These are phyloP conservation scores for Crypturellus undulatus DNA, from an alignment of 2,113 vertebrate species.

Conservation along the genomic window DNA sequence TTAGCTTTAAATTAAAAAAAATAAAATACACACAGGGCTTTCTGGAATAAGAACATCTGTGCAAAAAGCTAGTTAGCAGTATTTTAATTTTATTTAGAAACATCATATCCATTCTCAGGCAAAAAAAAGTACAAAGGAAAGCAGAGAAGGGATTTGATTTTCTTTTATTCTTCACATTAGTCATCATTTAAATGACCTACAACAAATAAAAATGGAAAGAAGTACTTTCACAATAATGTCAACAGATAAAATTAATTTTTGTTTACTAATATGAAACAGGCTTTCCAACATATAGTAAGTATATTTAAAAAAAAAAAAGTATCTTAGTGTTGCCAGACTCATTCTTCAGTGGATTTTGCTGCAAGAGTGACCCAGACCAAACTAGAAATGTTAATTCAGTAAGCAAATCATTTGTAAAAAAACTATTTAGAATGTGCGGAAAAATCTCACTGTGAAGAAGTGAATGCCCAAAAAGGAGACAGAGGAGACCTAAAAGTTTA, in stretches of 20 bases:
- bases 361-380: not conserved
- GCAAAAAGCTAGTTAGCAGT: not conserved
- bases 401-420: not conserved
- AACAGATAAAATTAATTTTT: not conserved
- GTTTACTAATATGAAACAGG: not conserved
- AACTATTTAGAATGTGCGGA: not conserved
- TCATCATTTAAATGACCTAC: not conserved
- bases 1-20: no score
- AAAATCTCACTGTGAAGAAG: no score
- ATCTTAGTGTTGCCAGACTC: not conserved
- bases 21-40: not conserved
- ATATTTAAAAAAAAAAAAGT: no score
- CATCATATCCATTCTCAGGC: not conserved
- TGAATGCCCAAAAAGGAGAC: no score
- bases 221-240: rapidly evolving
- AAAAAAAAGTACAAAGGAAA: not conserved
- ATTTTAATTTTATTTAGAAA: not conserved
- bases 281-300: not conserved
- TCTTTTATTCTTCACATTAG: not conserved
- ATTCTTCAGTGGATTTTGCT: not conserved
- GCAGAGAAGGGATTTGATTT: not conserved
- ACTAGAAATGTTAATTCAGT: not conserved
- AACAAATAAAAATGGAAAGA: not conserved
- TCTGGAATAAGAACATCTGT: not conserved
- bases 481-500: no score